These are phyloP conservation scores for Rambutsinella grinnellia DNA, from an alignment of 2,888 invertebrate genomes.

Conservation along the genomic window DNA sequence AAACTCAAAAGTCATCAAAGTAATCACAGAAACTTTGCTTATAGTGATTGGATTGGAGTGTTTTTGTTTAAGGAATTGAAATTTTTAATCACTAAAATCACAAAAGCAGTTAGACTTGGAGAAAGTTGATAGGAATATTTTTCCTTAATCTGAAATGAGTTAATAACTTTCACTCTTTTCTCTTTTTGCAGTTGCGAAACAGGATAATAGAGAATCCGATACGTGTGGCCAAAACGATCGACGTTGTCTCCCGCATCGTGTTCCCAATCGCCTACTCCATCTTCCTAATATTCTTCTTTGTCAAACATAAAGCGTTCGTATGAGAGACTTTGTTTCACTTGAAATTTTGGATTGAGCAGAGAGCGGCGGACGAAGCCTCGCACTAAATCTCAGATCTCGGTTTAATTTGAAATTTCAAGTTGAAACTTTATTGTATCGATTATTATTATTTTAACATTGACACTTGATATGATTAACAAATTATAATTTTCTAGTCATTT, in stretches of 20 bases:
- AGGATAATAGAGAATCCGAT: slow-evolving; percentile 78
- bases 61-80: too few relatives aligned
- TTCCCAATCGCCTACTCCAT: slow-evolving; percentile 94
- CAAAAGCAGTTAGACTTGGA: too few relatives aligned
- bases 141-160: too few relatives aligned
- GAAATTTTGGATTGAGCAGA: slow-evolving; percentile 59
- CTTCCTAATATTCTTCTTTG: slow-evolving; percentile 95
- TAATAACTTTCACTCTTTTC: too few relatives aligned
- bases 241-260: slow-evolving; percentile 86
- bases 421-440: slow-evolving; percentile 48
- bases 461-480: slow-evolving; percentile 5
- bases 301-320: slow-evolving; percentile 88
- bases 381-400: slow-evolving; percentile 37
- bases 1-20: too few relatives aligned
- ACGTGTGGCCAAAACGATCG: slow-evolving; percentile 86
- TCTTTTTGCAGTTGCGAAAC: slow-evolving; percentile 44
- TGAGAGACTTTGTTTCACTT: slow-evolving; percentile 59
- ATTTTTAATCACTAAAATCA: too few relatives aligned
- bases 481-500: slow-evolving; percentile 20
- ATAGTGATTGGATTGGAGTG: too few relatives aligned
- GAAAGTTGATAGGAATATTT: too few relatives aligned
- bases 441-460: slow-evolving; percentile 6
- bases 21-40: too few relatives aligned
- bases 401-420: slow-evolving; percentile 61
- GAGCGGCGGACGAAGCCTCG: too few relatives aligned